These are phyloP conservation scores for Melanerpes formicivorus DNA, from an alignment of 2,113 vertebrate genomes.

Conservation along the genomic window DNA sequence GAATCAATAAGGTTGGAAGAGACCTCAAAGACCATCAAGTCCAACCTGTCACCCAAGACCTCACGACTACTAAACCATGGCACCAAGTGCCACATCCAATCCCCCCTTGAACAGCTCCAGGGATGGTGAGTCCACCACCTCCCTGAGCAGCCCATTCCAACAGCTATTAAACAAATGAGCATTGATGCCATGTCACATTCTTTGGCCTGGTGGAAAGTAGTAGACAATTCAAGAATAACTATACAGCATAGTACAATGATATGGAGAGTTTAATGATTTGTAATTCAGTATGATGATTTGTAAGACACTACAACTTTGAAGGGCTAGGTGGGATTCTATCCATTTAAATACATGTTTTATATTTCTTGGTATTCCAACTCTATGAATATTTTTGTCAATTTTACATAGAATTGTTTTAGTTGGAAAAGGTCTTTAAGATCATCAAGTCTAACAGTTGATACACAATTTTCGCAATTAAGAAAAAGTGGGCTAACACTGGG, in stretches of 20 bases:
- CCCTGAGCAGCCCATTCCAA: too few relatives aligned
- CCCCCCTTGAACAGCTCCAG: too few relatives aligned
- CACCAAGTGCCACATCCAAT: too few relatives aligned
- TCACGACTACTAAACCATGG: too few relatives aligned
- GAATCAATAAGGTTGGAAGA: too few relatives aligned
- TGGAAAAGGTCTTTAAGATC: too few relatives aligned
- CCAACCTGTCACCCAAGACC: too few relatives aligned
- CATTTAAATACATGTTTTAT: background rate
- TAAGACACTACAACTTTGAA: background rate
- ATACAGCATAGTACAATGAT: background rate
- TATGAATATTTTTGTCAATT: background rate
- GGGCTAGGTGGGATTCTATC: background rate
- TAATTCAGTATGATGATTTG: background rate
- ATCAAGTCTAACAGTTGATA: too few relatives aligned
- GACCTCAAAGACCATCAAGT: too few relatives aligned
- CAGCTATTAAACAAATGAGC: background rate
- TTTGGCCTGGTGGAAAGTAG: background rate
- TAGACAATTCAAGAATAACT: background rate
- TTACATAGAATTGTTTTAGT: background rate
- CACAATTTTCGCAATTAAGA: background rate
- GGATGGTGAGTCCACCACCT: too few relatives aligned
- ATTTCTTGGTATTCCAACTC: background rate
- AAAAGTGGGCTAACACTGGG: background rate
- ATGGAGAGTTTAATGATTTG: background rate
- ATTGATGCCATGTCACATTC: background rate